Base-by-base conservation (phyloP, 1,140 invertebrate genomes). In the Andricus grossulariae region DNA sequence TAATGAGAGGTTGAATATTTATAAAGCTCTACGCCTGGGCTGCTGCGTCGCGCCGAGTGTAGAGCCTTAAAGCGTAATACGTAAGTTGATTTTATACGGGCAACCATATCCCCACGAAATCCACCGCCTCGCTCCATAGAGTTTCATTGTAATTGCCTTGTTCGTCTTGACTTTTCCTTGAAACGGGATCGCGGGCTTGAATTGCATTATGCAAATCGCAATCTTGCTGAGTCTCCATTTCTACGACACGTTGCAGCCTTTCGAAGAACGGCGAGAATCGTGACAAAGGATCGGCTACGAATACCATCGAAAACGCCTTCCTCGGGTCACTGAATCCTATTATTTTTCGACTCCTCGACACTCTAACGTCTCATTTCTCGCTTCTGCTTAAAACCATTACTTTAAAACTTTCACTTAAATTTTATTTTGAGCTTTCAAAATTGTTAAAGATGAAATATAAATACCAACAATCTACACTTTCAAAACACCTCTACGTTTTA, bases 111-210 rank as follows among this genome's bases (percentile, higher is more conserved):
- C 83, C 85, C 84, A 82, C 85, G 86, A 88, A 88, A 87, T 83
- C 85, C 87, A 82, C 87, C 85, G 82, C 76, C 73, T 83, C 82
- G 88, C 88, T 88, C 86, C 87, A 88, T 90, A 88, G 86, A 90
- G 86, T 90, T 90, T 91, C 89, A 88, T 90, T 90, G 90, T 90
- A 91, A 90, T 91, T 90, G 88, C 87, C 89, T 88, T 91, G 90
- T 91, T 90, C 88, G 86, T 90, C 87, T 90, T 88, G 87, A 89
- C 88, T 90, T 90, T 88, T 87, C 84, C 86, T 87, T 88, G 87
- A 89, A 91, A 88, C 85, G 86, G 85, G 84, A 90, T 88, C 84
- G 82, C 83, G 87, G 77, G 80, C 70, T 86, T 88, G 88, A 90
- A 90, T 90, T 89, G 86, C 88, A 90, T 90, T 91, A 91, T 91